Evolutionary conservation across 2,113 vertebrate species (phyloP).

Genomic region (Oryzias woworae): DNA sequence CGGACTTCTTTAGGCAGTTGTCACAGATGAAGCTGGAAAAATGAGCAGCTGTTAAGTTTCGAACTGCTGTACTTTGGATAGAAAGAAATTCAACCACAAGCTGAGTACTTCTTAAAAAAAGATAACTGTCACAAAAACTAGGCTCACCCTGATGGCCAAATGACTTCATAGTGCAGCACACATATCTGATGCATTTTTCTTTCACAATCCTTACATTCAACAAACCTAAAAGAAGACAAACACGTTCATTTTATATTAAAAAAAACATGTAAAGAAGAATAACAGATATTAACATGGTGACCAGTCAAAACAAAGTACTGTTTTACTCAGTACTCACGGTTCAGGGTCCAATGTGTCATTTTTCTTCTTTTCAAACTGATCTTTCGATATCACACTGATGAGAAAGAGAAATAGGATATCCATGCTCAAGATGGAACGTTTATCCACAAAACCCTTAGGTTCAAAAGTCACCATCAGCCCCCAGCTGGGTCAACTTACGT

Average conservation of each 20-base stretch:
- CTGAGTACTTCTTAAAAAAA: background rate
- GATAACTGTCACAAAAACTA: background rate
- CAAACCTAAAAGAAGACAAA: conserved; percentile 80
- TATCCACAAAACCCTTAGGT: conserved; percentile 7
- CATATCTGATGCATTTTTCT: conserved; percentile 99
- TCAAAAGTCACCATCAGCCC: conserved; percentile 10
- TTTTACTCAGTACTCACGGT: conserved; percentile 85
- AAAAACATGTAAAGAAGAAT: background rate
- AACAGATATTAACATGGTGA: background rate
- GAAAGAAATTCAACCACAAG: background rate
- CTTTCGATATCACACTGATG: conserved; percentile 91
- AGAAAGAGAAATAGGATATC: conserved; percentile 10
- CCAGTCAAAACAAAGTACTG: background rate
- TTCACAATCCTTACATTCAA: conserved; percentile 99
- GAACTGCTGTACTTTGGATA: background rate
- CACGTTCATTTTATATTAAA: background rate
- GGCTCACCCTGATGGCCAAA: conserved; percentile 96
- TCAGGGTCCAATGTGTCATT: conserved; percentile 96
- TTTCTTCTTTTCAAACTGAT: conserved; percentile 99
- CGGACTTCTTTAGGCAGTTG: conserved; percentile 96
- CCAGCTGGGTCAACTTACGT: conserved; percentile 84
- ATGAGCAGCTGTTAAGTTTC: conserved; percentile 7
- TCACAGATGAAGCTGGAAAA: conserved; percentile 92
- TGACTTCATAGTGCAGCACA: conserved; percentile 96
- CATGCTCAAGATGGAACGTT: conserved; percentile 8